These are phyloP conservation scores for Danionella cerebrum DNA, from an alignment of 2,113 vertebrate genomes.

Conservation along the genomic window DNA sequence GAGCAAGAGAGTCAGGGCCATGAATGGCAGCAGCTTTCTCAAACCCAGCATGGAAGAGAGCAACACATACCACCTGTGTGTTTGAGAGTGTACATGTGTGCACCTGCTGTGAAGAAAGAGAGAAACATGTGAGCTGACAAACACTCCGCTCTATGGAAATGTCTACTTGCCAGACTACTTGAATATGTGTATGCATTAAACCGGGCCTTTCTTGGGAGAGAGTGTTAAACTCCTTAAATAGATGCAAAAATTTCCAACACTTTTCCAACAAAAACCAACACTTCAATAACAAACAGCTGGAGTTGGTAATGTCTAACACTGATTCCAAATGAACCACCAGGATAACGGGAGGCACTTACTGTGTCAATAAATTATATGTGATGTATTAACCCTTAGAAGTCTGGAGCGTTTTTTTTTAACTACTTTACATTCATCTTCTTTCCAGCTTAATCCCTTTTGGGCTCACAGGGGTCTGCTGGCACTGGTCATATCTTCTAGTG, in stretches of 20 bases:
- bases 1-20: slow-evolving; percentile 13
- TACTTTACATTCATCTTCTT: too few relatives aligned
- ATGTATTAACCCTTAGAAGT: too few relatives aligned
- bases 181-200: not conserved
- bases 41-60: slow-evolving; percentile 22
- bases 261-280: not conserved
- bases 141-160: not conserved
- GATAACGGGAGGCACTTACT: not conserved
- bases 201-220: not conserved
- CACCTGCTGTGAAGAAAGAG: slow-evolving; percentile 17
- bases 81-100: slow-evolving; percentile 15
- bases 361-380: not conserved
- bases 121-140: not conserved
- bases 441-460: too few relatives aligned
- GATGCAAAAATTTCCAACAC: not conserved
- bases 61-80: not conserved
- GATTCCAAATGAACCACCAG: not conserved
- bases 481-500: too few relatives aligned
- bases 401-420: too few relatives aligned
- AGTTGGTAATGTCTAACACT: not conserved
- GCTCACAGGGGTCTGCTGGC: too few relatives aligned
- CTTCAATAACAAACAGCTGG: not conserved
- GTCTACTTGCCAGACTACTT: not conserved
- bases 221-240: not conserved
- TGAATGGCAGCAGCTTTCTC: slow-evolving; percentile 19